Conservation (phyloP, 2,888 invertebrate species). For the Blomia tropicalis region DNA sequence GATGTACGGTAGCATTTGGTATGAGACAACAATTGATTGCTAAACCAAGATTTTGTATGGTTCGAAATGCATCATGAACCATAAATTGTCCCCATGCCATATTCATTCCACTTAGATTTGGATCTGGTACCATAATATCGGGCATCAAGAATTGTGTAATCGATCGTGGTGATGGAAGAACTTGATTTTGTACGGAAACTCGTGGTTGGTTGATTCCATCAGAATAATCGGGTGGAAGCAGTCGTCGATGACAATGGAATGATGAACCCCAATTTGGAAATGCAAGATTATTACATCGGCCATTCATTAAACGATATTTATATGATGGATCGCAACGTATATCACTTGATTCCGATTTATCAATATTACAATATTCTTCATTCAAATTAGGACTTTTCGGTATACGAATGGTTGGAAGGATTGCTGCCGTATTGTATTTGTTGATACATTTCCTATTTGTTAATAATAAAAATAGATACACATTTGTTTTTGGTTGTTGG, state of each 20-base stretch:
- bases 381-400: constrained; percentile 18
- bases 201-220: constrained; percentile 43
- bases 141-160: constrained; percentile 23
- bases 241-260: constrained; percentile 36
- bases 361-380: constrained; percentile 22
- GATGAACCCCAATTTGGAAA: constrained; percentile 37
- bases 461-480: neutral
- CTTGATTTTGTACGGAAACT: constrained; percentile 41
- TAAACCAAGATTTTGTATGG: constrained; percentile 23
- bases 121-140: constrained; percentile 21
- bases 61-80: constrained; percentile 72
- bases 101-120: constrained; percentile 19
- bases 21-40: constrained; percentile 26
- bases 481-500: neutral
- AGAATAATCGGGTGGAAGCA: constrained; percentile 37
- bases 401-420: constrained; percentile 14
- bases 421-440: constrained; percentile 16
- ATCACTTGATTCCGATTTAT: constrained; percentile 16
- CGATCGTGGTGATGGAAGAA: constrained; percentile 33
- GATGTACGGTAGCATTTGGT: constrained; percentile 23
- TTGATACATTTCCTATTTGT: constrained; percentile 19
- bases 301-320: constrained; percentile 33
- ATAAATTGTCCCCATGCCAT: constrained; percentile 41
- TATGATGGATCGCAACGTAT: constrained; percentile 19
- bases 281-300: constrained; percentile 37